phyloP scores from a whole-genome alignment of 1,140 invertebrate genomes.

The Pollicipes pollicipes region DNA sequence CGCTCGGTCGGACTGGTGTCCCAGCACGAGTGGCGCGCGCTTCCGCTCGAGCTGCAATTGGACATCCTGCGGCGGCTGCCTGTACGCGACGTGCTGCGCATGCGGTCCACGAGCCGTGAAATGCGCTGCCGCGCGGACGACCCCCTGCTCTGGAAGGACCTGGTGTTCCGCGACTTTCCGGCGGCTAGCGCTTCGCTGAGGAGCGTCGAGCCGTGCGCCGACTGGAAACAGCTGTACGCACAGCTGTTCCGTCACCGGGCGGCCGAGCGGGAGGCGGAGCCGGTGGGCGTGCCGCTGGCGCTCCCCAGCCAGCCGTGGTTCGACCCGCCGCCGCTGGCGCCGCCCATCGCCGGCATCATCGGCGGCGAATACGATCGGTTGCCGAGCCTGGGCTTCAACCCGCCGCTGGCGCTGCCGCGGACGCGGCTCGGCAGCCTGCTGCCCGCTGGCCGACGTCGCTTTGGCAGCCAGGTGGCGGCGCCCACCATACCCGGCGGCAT shows the following conservation, averaged over 20 bases:
- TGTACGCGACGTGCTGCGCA: not conserved
- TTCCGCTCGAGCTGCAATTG: not conserved
- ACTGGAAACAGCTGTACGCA: not conserved
- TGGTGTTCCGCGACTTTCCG: not conserved
- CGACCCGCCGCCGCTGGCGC: not conserved
- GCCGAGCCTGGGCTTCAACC: not conserved
- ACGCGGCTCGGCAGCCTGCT: not conserved
- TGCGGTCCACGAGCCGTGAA: not conserved
- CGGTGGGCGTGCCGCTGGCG: not conserved
- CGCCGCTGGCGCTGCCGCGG: not conserved
- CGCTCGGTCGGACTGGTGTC: not conserved
- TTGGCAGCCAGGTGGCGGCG: not conserved
- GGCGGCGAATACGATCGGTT: not conserved
- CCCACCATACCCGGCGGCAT: not conserved
- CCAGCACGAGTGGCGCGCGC: not conserved
- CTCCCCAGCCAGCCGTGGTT: not conserved
- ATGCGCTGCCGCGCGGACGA: not conserved
- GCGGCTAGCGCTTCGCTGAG: not conserved
- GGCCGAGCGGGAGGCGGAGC: not conserved
- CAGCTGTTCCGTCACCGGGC: not conserved
- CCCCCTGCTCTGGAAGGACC: not conserved
- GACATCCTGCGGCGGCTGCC: not conserved
- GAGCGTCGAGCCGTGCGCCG: not conserved
- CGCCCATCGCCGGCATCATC: conserved; percentile 1
- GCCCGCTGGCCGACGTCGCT: not conserved